These are phyloP conservation scores for Idaea straminata DNA, from an alignment of 2,888 invertebrate genomes.

Conservation along the genomic window DNA sequence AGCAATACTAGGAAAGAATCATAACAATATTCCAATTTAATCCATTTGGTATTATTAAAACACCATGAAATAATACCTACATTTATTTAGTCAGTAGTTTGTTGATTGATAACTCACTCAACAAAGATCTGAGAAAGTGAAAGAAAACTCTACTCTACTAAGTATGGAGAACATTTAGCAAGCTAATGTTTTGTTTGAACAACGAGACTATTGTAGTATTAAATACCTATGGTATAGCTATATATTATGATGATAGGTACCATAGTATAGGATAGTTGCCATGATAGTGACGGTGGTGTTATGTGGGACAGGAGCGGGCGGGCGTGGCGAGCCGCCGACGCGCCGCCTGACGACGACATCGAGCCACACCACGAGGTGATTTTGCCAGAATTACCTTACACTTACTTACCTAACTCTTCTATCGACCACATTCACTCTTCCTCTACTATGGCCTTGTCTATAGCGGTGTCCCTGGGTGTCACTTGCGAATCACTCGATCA, in stretches of 20 bases:
- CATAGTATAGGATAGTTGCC: neutral
- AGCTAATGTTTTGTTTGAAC: neutral
- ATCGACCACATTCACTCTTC: constrained; percentile 66
- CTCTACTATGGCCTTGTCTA: constrained; percentile 49
- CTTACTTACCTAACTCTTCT: constrained; percentile 43
- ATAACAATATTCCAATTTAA: neutral
- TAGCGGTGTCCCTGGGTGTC: constrained; percentile 64
- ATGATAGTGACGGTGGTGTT: constrained; percentile 58
- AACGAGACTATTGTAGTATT: neutral
- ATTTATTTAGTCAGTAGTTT: neutral
- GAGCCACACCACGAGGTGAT: constrained; percentile 77
- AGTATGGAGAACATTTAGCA: neutral
- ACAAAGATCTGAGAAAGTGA: neutral
- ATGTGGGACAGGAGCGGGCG: constrained; percentile 75
- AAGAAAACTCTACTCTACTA: neutral
- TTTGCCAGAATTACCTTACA: constrained; percentile 79
- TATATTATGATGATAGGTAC: neutral
- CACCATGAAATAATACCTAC: neutral
- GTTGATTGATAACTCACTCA: neutral
- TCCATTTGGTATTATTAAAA: neutral
- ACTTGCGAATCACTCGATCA: constrained; percentile 44
- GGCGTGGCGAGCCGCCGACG: constrained; percentile 69
- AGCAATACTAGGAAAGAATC: neutral
- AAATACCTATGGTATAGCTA: neutral
- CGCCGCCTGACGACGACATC: constrained; percentile 68